These are phyloP conservation scores for Tetranychus piercei DNA, from an alignment of 2,888 invertebrate genomes.

Conservation along the genomic window DNA sequence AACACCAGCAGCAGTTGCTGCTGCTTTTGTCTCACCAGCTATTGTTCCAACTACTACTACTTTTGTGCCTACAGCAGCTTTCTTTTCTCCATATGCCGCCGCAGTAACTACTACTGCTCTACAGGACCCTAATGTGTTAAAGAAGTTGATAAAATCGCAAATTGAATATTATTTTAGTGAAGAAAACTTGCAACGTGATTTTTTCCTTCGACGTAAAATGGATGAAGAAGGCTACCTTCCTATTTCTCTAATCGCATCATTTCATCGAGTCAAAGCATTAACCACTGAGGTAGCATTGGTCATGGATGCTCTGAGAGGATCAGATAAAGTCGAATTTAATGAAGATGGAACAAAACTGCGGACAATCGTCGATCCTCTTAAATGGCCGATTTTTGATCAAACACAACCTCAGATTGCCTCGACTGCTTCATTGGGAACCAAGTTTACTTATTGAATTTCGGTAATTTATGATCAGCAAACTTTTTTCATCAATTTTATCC, in stretches of 20 bases:
- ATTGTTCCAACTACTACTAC: slow-evolving; percentile 1
- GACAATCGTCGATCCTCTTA: slow-evolving; percentile 54
- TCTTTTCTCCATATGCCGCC: slow-evolving; percentile 19
- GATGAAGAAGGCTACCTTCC: slow-evolving; percentile 79
- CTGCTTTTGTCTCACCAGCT: slow-evolving; percentile 9
- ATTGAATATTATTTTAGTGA: slow-evolving; percentile 97
- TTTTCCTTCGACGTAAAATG: slow-evolving; percentile 93
- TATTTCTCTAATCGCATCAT: slow-evolving; percentile 78
- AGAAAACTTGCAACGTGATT: slow-evolving; percentile 82
- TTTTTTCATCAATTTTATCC: background rate
- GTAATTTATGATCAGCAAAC: background rate
- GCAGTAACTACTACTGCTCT: background rate
- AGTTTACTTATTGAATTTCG: background rate
- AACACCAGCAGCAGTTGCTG: background rate
- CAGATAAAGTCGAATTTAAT: slow-evolving; percentile 59
- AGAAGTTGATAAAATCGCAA: slow-evolving; percentile 60
- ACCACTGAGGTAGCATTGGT: slow-evolving; percentile 67
- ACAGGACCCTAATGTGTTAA: background rate
- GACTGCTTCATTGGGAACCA: background rate
- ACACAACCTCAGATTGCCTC: background rate
- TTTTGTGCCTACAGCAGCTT: slow-evolving; percentile 13
- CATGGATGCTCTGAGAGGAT: slow-evolving; percentile 59
- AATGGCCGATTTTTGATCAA: slow-evolving; percentile 50
- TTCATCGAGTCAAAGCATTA: slow-evolving; percentile 73
- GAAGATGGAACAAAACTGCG: slow-evolving; percentile 53